Evolutionary conservation across 1,140 invertebrate species (phyloP), one percentile per base, ranked within the genome.

Genomic region (Campodea augens): DNA sequence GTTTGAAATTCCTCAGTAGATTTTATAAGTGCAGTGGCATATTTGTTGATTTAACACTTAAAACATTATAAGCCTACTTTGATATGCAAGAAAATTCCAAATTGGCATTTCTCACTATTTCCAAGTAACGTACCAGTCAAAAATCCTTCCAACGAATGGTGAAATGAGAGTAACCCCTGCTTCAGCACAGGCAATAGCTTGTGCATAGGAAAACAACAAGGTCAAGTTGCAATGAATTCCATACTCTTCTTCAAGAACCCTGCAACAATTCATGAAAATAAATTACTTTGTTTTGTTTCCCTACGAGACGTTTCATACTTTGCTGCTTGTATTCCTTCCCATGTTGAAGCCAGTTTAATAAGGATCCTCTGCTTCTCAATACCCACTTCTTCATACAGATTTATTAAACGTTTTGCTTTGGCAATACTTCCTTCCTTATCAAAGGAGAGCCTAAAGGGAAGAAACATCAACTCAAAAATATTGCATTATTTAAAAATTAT

Each of bases 311-410:
- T n/a, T n/a, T n/a, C n/a, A n/a, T n/a, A 90, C 85, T 79, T 86
- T 7, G 91, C 95, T 39, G 93, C 93, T 66, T 96, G 81, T 51
- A 98, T 96, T 22, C 95, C 93, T 73, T 99, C 95, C 95, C 95
- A 99, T 0, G 93, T 98, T 2, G 92, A 92, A 1, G 90, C 88
- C 43, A 98, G 67, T 66, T 98, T 98, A 42, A 98, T 98, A 1
- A 98, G 68, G 64, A 99, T 78, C 43, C 95, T 72, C 15, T 98
- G 87, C 59, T 91, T 97, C 42, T 67, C 65, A 45, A 98, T 81
- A 10, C 92, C 92, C 57, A 77, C 69, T 45, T 88, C 77, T 57
- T 88, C 78, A 62, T 97, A 99, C 52, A 97, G 65, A 42, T 75
- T 63, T 50, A 98, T 96, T 24, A 98, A 62, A 56, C 82, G 81